A percentile compares a stretch with the other conserved stretches of the same genome.
Conservation (phyloP, 2,797 vertebrate genomes). For the Masticophis lateralis region DNA sequence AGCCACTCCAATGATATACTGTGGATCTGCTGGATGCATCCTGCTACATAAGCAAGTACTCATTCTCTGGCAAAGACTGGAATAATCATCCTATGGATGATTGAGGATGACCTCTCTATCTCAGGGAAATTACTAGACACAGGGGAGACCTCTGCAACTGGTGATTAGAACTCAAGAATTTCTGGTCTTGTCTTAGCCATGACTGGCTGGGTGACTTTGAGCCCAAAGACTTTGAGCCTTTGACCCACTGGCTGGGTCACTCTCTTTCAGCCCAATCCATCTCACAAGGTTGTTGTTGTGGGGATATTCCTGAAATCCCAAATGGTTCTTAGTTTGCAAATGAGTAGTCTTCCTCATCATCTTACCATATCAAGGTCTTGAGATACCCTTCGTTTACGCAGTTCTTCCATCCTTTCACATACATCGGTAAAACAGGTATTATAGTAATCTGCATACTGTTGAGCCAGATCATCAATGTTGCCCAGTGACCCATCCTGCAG, state of each 20-base stretch:
- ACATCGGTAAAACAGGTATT: constrained; percentile 95
- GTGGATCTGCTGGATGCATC: neutral
- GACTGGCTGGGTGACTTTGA: neutral
- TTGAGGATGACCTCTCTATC: neutral
- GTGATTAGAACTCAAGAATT: neutral
- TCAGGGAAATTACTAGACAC: neutral
- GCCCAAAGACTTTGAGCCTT: neutral
- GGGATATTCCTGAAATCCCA: neutral
- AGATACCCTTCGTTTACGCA: constrained; percentile 88
- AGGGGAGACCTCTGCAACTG: neutral
- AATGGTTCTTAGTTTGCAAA: constrained; percentile 1
- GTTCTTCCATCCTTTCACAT: constrained; percentile 94
- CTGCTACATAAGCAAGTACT: neutral
- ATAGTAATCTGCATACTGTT: constrained; percentile 98
- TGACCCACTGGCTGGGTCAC: no score
- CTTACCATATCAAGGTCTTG: constrained; percentile 92
- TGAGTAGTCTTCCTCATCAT: neutral
- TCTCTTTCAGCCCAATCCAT: neutral
- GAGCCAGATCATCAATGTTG: constrained; percentile 96
- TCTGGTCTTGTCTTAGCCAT: neutral
- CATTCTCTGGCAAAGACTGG: neutral
- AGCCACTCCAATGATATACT: neutral
- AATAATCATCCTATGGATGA: neutral
- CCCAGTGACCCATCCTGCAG: constrained; percentile 93
- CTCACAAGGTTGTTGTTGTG: neutral